Evolutionary conservation across 2,888 invertebrate species (phyloP).

Genomic region (Chromoteleia sp.): DNA sequence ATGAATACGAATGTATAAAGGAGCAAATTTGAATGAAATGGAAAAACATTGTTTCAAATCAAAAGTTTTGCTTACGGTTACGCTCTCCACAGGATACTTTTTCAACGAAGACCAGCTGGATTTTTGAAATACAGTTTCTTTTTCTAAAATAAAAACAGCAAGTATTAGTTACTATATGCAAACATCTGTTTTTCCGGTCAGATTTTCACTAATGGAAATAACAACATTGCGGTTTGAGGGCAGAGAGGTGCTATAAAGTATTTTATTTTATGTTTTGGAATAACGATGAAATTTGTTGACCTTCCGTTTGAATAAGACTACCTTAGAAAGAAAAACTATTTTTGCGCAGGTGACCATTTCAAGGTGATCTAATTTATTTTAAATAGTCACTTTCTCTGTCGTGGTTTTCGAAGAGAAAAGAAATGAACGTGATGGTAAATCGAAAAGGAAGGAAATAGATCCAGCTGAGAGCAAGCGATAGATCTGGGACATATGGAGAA

Average conservation of each 20-base stretch:
- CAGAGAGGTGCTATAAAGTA: neutral
- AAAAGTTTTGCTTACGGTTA: conserved; percentile 8
- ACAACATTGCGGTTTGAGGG: conserved; percentile 47
- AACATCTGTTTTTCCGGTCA: conserved; percentile 60
- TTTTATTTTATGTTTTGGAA: neutral
- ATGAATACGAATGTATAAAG: neutral
- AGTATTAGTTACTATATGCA: conserved; percentile 30
- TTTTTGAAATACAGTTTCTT: conserved; percentile 19
- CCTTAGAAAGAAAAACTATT: conserved; percentile 1
- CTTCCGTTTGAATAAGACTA: conserved; percentile 3
- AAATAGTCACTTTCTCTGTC: conserved; percentile 33
- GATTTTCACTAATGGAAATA: conserved; percentile 43
- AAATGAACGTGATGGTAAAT: conserved; percentile 18
- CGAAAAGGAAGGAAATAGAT: conserved; percentile 20
- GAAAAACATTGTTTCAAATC: conserved; percentile 3
- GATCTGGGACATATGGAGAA: conserved; percentile 17
- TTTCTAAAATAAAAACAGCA: conserved; percentile 24
- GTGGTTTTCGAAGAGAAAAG: neutral
- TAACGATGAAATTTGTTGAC: conserved; percentile 21
- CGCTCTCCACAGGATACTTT: conserved; percentile 11
- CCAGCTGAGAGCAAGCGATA: conserved; percentile 22
- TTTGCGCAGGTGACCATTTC: conserved; percentile 36
- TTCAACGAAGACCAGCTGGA: conserved; percentile 22
- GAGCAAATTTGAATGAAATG: neutral
- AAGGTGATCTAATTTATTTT: conserved; percentile 42